Evolutionary conservation across 2,797 vertebrate genomes (phyloP).

Genomic region (Hippoglossus hippoglossus): DNA sequence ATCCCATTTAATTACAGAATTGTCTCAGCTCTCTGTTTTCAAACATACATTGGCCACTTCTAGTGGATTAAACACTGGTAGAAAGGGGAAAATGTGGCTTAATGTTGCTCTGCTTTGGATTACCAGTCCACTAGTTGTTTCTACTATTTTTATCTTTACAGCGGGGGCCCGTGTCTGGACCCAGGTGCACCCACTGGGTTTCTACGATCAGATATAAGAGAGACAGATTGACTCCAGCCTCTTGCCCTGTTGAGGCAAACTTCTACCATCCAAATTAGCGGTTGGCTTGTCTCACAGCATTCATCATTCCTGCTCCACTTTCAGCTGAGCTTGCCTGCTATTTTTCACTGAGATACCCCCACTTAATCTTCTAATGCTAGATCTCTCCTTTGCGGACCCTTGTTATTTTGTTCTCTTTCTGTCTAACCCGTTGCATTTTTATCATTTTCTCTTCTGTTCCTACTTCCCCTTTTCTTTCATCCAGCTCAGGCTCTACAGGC

Average conservation of each 20-base stretch:
- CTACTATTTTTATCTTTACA: conserved; percentile 37
- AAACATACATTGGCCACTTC: conserved; percentile 3
- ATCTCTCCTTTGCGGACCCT: conserved; percentile 39
- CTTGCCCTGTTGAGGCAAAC: conserved; percentile 53
- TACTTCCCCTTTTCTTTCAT: conserved; percentile 3
- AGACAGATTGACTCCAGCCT: conserved; percentile 62
- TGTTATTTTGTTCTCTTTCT: conserved; percentile 51
- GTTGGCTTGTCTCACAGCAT: conserved; percentile 56
- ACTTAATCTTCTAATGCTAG: conserved; percentile 64
- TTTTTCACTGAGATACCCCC: conserved; percentile 66
- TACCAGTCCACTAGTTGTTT: conserved; percentile 15
- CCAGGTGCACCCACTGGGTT: conserved; percentile 58
- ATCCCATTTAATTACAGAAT: conserved; percentile 24
- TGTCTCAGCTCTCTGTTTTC: conserved; percentile 1
- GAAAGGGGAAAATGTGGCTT: conserved; percentile 1
- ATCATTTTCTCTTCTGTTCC: conserved; percentile 1
- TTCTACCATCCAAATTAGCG: conserved; percentile 68
- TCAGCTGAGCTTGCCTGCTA: conserved; percentile 58
- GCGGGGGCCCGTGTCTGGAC: conserved; percentile 41
- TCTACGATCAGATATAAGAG: conserved; percentile 58
- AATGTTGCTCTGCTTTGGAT: conserved; percentile 17
- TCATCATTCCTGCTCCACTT: conserved; percentile 76
- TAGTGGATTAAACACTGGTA: not conserved
- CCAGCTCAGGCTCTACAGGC: not conserved
- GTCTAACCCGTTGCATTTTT: conserved; percentile 35